Evolutionary conservation across 2,797 vertebrate genomes (phyloP).

Genomic region (Delichon dasypus): DNA sequence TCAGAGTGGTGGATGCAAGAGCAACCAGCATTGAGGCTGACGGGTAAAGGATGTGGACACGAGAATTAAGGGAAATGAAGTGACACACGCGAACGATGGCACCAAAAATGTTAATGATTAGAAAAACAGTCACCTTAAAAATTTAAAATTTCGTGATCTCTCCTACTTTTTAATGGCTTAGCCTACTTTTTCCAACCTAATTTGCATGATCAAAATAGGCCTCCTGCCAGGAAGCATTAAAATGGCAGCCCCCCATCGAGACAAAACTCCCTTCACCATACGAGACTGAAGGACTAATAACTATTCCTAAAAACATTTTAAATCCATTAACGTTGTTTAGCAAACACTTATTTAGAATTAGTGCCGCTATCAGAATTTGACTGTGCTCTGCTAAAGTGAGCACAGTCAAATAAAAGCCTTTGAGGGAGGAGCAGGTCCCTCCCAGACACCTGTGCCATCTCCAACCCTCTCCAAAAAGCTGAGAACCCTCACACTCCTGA

Average conservation of each 20-base stretch:
- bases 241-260: slow-evolving; percentile 50
- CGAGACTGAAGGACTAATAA: slow-evolving; percentile 40
- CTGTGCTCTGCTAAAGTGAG: neutral
- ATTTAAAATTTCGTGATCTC: slow-evolving; percentile 3
- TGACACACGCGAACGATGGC: accelerated
- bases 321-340: slow-evolving; percentile 55
- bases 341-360: slow-evolving; percentile 64
- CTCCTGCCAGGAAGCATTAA: slow-evolving; percentile 63
- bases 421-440: neutral
- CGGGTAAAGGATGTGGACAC: neutral
- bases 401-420: too few species aligned
- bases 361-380: neutral
- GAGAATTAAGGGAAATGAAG: neutral
- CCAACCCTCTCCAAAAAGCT: neutral
- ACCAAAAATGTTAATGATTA: slow-evolving; percentile 6
- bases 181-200: slow-evolving; percentile 63
- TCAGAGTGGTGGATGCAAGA: neutral
- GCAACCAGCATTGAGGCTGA: neutral
- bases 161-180: slow-evolving; percentile 54
- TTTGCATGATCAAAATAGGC: slow-evolving; percentile 66
- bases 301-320: slow-evolving; percentile 52
- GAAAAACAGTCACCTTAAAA: slow-evolving; percentile 47
- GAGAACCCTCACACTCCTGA: accelerated
- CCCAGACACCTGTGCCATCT: neutral
- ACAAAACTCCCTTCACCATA: slow-evolving; percentile 38